phyloP scores from a whole-genome alignment of 2,113 vertebrate genomes.

The Seriola rivoliana region DNA sequence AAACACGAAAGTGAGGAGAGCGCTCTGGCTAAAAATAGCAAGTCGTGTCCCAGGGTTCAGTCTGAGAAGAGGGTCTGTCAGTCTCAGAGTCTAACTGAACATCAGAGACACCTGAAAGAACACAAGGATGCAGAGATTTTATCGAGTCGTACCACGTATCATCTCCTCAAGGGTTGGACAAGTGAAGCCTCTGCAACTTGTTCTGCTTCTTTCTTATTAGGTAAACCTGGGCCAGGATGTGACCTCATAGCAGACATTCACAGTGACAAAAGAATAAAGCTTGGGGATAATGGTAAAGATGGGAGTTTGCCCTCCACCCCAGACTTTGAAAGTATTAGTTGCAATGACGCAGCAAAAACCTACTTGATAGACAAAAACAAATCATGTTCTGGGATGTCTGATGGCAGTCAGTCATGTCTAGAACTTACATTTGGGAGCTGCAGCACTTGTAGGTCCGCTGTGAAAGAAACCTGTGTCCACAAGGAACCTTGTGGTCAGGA shows the following conservation, averaged over 20 bases:
- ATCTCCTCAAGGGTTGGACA: background rate
- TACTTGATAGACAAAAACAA: background rate
- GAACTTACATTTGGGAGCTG: background rate
- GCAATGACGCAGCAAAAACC: background rate
- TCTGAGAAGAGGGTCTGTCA: conserved; percentile 6
- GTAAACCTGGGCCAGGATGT: conserved; percentile 2
- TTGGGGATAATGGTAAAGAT: background rate
- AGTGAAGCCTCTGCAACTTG: conserved; percentile 22
- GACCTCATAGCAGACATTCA: background rate
- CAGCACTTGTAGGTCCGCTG: background rate
- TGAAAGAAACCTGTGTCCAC: background rate
- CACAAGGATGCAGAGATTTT: background rate
- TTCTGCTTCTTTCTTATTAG: conserved; percentile 29
- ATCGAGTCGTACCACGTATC: background rate
- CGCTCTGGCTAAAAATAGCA: conserved; percentile 10
- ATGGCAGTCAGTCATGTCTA: background rate
- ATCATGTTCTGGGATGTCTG: background rate
- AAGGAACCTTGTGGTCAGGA: background rate
- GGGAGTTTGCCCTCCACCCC: background rate
- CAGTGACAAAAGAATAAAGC: conserved; percentile 41
- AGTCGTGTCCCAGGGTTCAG: background rate
- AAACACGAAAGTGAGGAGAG: background rate
- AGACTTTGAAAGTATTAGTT: background rate
- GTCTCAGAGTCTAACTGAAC: conserved; percentile 7
- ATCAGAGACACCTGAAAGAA: background rate